phyloP scores from a whole-genome alignment of 2,888 invertebrate genomes.

The Herminia tarsipennalis region DNA sequence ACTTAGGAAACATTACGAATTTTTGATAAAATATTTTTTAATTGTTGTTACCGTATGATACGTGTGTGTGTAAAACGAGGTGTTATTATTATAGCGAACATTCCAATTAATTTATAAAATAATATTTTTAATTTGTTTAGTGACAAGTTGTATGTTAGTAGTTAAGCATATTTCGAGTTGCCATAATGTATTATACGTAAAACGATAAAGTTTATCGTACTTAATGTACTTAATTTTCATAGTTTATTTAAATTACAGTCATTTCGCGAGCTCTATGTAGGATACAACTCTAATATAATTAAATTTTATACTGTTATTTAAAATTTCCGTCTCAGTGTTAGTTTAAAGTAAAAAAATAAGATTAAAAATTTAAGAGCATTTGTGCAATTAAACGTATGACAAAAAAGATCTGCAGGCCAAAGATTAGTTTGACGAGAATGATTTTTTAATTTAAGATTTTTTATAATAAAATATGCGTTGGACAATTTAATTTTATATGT shows the following conservation, averaged over 20 bases:
- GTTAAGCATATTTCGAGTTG: slow-evolving; percentile 68
- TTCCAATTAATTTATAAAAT: slow-evolving; percentile 64
- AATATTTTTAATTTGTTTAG: slow-evolving; percentile 53
- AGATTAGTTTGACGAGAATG: slow-evolving; percentile 71
- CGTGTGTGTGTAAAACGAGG: slow-evolving; percentile 59
- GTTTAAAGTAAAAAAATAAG: slow-evolving; percentile 44
- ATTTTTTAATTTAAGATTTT: slow-evolving; percentile 46
- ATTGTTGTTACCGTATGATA: slow-evolving; percentile 77
- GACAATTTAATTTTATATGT: slow-evolving; percentile 59
- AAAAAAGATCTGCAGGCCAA: slow-evolving; percentile 82
- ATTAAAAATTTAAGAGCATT: slow-evolving; percentile 44
- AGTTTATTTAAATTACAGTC: slow-evolving; percentile 41
- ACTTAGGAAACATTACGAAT: slow-evolving; percentile 54
- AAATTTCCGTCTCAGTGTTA: slow-evolving; percentile 67
- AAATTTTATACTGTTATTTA: slow-evolving; percentile 45
- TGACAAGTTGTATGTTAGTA: slow-evolving; percentile 46
- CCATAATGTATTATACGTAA: slow-evolving; percentile 71
- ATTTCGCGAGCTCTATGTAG: slow-evolving; percentile 39
- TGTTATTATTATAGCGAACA: slow-evolving; percentile 65
- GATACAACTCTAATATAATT: slow-evolving; percentile 43
- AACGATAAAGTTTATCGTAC: no score
- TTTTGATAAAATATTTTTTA: slow-evolving; percentile 67
- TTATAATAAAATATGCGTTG: slow-evolving; percentile 52
- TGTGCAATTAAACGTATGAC: slow-evolving; percentile 65
- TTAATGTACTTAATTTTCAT: slow-evolving; percentile 78